Evolutionary conservation across 2,113 vertebrate genomes (phyloP).

Genomic region (Riparia riparia): DNA sequence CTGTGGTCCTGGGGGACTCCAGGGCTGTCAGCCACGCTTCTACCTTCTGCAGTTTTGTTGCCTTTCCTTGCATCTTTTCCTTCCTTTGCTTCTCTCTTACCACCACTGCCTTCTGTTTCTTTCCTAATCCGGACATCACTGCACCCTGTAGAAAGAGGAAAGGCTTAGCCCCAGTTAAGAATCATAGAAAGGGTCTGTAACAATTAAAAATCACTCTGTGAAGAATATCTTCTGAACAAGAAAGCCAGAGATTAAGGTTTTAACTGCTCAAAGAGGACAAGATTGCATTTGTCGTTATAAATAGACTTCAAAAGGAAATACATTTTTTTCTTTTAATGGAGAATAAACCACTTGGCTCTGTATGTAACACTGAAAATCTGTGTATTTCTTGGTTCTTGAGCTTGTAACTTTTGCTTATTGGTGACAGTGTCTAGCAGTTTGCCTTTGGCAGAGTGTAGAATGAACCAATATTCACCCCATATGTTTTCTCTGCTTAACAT

Average conservation of each 20-base stretch:
- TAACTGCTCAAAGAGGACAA: constrained; percentile 5
- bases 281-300: constrained; percentile 22
- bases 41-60: constrained; percentile 23
- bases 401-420: neutral
- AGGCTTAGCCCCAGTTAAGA: neutral
- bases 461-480: neutral
- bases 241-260: constrained; percentile 20
- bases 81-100: constrained; percentile 3
- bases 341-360: neutral
- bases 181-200: neutral
- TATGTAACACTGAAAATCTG: neutral
- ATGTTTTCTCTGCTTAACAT: neutral
- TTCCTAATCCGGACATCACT: neutral
- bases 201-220: neutral
- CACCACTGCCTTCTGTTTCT: neutral
- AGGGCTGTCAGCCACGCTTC: constrained; percentile 54
- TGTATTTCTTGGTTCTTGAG: neutral
- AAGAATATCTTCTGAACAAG: neutral
- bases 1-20: constrained; percentile 51
- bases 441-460: neutral
- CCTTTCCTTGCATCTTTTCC: neutral
- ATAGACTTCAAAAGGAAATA: constrained; percentile 8
- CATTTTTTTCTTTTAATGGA: neutral
- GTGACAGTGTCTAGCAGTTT: neutral
- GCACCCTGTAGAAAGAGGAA: neutral